A percentile compares a stretch with the other conserved stretches of the same genome.
Evolutionary conservation across 2,888 invertebrate genomes (phyloP).

Genomic region (Parnassius smintheus): DNA sequence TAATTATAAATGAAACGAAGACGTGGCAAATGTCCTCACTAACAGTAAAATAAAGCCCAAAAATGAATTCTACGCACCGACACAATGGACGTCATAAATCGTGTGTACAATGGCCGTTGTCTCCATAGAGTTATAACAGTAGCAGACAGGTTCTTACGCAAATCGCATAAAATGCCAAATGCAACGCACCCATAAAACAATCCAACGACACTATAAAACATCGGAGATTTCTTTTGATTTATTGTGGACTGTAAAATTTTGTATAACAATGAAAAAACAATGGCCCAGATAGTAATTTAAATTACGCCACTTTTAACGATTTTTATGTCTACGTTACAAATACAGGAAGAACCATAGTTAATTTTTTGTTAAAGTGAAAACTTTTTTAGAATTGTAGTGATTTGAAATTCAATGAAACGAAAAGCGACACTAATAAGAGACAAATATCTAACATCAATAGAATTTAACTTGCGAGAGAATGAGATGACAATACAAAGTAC

Average conservation of each 20-base stretch:
- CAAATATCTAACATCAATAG: too few relatives aligned
- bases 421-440: too few relatives aligned
- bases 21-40: too few relatives aligned
- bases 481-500: too few relatives aligned
- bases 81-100: background rate
- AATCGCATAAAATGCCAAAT: conserved; percentile 5
- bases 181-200: conserved; percentile 16
- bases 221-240: background rate
- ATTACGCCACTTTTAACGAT: too few relatives aligned
- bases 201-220: background rate
- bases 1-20: too few relatives aligned
- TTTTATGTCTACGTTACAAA: too few relatives aligned
- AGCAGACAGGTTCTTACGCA: conserved; percentile 4
- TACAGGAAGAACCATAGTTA: too few relatives aligned
- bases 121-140: background rate
- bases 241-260: conserved; percentile 7
- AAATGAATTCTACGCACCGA: background rate
- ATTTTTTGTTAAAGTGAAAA: too few relatives aligned
- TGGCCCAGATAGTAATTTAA: background rate
- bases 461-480: too few relatives aligned
- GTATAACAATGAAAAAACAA: background rate
- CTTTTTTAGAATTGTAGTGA: too few relatives aligned
- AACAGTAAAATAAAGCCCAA: background rate
- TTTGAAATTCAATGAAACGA: too few relatives aligned
- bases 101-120: background rate